These are phyloP conservation scores for Drosophila kurseongensis DNA, from an alignment of 1,140 invertebrate genomes.

Conservation along the genomic window DNA sequence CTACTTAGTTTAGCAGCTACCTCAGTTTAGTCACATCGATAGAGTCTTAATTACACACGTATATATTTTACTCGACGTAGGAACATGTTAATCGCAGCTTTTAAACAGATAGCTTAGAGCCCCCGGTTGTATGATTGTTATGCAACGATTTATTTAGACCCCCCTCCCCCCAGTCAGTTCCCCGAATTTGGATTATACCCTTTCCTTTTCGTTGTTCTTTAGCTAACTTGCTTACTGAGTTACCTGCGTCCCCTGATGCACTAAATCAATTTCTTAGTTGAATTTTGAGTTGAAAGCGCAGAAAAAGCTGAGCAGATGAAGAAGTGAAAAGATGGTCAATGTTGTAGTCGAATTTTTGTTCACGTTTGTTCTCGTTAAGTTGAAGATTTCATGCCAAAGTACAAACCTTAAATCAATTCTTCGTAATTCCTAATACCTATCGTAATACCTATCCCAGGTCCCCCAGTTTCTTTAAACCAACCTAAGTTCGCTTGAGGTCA, in stretches of 20 bases:
- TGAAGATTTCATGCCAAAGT: conserved; percentile 80
- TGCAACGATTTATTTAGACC: conserved; percentile 22
- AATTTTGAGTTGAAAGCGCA: conserved; percentile 70
- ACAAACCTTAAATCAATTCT: conserved; percentile 80
- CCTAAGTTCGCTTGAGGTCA: conserved; percentile 39
- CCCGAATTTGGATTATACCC: conserved; percentile 4
- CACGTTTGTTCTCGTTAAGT: conserved; percentile 82
- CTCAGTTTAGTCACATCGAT: conserved; percentile 70
- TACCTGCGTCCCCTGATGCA: conserved; percentile 65
- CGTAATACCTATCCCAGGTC: conserved; percentile 16
- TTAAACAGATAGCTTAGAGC: conserved; percentile 56
- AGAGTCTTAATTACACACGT: conserved; percentile 30
- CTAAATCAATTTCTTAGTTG: conserved; percentile 82
- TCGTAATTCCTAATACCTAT: conserved; percentile 70
- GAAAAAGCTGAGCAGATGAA: conserved; percentile 27
- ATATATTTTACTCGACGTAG: conserved; percentile 68
- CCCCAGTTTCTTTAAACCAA: conserved; percentile 14
- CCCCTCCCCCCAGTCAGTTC: neutral
- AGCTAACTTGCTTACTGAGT: conserved; percentile 78
- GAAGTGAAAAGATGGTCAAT: conserved; percentile 51
- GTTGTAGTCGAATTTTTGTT: conserved; percentile 83
- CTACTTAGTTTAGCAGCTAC: conserved; percentile 57
- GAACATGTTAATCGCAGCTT: conserved; percentile 82
- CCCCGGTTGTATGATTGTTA: conserved; percentile 9
- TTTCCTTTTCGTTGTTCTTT: conserved; percentile 45